Evolutionary conservation across 2,797 vertebrate genomes (phyloP), one percentile per base, ranked within the genome.

Genomic region (Mormyrus hasselquistii): DNA sequence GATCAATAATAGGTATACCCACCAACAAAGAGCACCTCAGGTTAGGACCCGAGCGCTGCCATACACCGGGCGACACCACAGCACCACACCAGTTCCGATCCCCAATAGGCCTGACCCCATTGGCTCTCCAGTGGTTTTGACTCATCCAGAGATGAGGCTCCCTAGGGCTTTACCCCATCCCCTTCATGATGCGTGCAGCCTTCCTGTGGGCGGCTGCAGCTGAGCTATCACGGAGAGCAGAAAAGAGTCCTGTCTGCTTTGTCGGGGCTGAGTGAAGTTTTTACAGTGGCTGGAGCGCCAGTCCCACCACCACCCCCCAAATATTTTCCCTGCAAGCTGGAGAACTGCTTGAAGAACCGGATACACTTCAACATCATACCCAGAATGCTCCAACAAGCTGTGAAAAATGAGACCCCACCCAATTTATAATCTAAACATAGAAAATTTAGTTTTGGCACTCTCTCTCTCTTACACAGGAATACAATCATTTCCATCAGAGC

Each of bases 401-500:
- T 85, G 49, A 52, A 52, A 52, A 50, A 34, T 47, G 22, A 4
- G 47, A 25, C 83, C 22, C 49, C 83, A 50, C 83, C 83, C 83
- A 52, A 16, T 50, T 85, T 52, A 85, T 50, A 25, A 50, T 53
- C 44, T 29, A 85, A 85, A 52, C 44, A 52, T 14, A 85, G n/a
- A 50, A 50, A 47, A 85, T 10, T 49, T 29, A 50, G 49, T 50
- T 52, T 85, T 8, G 14, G 25, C 41, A 52, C 49, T 85, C 83
- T 29, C 57, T 57, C 55, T 62, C 41, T 25, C 76, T 47, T 82
- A 85, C 49, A 85, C 10, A n/a, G 22, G 49, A 50, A 29, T 50
- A 85, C 47, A 85, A 85, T 52, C 8, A 47, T 38, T 88, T 86
- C 47, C 87, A 90, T 89, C 79, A 44, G 82, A 79, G 88, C 16